phyloP scores from a whole-genome alignment of 2,797 vertebrate genomes.

The Enteromius viviparus region DNA sequence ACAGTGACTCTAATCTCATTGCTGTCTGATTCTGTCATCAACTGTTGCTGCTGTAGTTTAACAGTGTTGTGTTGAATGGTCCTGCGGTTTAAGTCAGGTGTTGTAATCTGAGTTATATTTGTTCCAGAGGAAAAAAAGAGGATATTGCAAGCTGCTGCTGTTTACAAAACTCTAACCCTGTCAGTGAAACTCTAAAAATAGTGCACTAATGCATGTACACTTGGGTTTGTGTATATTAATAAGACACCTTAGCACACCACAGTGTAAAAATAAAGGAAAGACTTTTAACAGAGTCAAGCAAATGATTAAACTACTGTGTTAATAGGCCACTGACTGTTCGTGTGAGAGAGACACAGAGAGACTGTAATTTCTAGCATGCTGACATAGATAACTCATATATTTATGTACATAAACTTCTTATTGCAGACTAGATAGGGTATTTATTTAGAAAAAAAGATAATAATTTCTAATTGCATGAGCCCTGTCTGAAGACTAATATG shows the following conservation, averaged over 20 bases:
- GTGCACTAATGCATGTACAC: background rate
- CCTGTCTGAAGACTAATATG: background rate
- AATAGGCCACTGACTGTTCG: slow-evolving; percentile 7
- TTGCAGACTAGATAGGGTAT: background rate
- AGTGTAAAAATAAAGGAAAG: background rate
- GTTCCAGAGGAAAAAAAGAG: background rate
- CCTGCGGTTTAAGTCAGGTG: background rate
- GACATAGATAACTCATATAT: background rate
- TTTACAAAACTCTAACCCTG: background rate
- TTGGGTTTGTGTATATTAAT: slow-evolving; percentile 29
- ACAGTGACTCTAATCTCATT: slow-evolving; percentile 22
- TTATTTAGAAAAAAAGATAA: background rate
- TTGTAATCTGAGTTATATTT: background rate
- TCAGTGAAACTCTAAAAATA: slow-evolving; percentile 20
- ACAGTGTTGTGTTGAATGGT: background rate
- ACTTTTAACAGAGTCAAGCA: slow-evolving; percentile 27
- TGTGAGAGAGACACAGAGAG: background rate
- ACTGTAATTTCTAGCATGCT: background rate
- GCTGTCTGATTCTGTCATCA: slow-evolving; percentile 7
- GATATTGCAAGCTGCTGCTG: background rate
- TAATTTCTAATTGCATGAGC: slow-evolving; percentile 4
- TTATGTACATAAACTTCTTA: background rate
- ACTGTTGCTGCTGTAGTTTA: slow-evolving; percentile 8
- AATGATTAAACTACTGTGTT: slow-evolving; percentile 29
- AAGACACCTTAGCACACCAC: background rate